Evolutionary conservation across 2,113 vertebrate genomes (phyloP).

Genomic region (Merops nubicus): DNA sequence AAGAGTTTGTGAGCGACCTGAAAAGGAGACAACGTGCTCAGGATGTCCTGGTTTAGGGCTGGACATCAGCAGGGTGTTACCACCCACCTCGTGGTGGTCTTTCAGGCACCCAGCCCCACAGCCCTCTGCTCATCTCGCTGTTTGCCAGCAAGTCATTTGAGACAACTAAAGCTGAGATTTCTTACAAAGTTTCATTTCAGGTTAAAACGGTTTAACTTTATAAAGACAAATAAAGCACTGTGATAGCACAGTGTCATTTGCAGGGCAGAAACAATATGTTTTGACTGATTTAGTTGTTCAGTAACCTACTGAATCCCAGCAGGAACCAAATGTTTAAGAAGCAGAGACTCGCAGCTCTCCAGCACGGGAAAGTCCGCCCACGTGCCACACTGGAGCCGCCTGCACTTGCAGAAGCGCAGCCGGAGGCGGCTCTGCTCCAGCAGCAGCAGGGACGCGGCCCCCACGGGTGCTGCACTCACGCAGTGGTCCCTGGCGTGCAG

Average conservation of each 20-base stretch:
- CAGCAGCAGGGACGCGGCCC: fast-evolving
- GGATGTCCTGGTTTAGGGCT: not conserved
- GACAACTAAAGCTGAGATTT: not conserved
- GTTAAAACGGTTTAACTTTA: not conserved
- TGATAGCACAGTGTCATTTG: not conserved
- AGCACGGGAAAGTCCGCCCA: too few species aligned
- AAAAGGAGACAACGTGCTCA: not conserved
- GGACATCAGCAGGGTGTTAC: not conserved
- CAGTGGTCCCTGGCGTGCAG: constrained; percentile 92
- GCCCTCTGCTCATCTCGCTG: fast-evolving
- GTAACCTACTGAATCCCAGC: fast-evolving
- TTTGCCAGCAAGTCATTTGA: not conserved
- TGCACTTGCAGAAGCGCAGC: fast-evolving
- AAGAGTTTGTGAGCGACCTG: constrained; percentile 84
- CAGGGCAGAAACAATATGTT: fast-evolving
- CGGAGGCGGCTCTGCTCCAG: not conserved
- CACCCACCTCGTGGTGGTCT: fast-evolving
- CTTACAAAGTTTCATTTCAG: not conserved
- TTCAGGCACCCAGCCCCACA: fast-evolving
- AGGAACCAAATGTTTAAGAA: not conserved
- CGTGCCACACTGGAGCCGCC: fast-evolving
- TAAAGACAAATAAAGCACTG: not conserved
- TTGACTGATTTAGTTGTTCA: not conserved
- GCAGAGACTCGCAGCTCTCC: not conserved
- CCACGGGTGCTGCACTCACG: constrained; percentile 66